Percentiles rank a stretch among this genome's conserved stretches.
phyloP scores from a whole-genome alignment of 2,888 invertebrate species.

The Athalia rosae region DNA sequence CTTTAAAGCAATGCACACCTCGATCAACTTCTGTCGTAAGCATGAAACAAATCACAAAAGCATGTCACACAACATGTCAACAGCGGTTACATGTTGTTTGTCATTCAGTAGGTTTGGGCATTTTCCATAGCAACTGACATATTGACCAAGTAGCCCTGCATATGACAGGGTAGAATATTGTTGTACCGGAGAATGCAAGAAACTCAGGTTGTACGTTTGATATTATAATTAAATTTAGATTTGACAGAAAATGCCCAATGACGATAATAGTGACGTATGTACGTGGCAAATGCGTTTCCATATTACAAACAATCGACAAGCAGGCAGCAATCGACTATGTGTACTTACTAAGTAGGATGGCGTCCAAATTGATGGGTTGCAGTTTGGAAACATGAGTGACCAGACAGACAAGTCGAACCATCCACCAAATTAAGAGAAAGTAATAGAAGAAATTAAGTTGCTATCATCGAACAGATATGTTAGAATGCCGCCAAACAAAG shows the following conservation, averaged over 20 bases:
- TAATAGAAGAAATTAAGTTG: slow-evolving; percentile 59
- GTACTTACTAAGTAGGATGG: slow-evolving; percentile 69
- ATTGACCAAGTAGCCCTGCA: not conserved
- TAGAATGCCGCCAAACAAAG: slow-evolving; percentile 16
- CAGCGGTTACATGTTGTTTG: slow-evolving; percentile 35
- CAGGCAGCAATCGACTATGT: slow-evolving; percentile 56
- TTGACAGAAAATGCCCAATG: slow-evolving; percentile 26
- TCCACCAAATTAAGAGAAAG: slow-evolving; percentile 71
- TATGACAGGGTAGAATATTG: not conserved
- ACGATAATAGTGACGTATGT: slow-evolving; percentile 1
- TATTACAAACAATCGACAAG: slow-evolving; percentile 40
- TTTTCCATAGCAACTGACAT: slow-evolving; percentile 8
- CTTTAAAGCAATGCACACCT: slow-evolving; percentile 95
- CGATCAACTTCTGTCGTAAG: slow-evolving; percentile 91
- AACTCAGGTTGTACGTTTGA: no score
- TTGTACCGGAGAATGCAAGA: not conserved
- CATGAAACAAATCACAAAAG: slow-evolving; percentile 78
- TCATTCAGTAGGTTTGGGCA: slow-evolving; percentile 29
- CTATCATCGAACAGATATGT: slow-evolving; percentile 22
- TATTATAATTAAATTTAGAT: not conserved
- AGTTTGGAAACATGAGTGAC: slow-evolving; percentile 62
- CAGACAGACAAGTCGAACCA: slow-evolving; percentile 66
- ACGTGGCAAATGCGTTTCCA: not conserved
- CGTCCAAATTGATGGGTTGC: slow-evolving; percentile 65
- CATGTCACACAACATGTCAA: slow-evolving; percentile 69